Evolutionary conservation across 2,888 invertebrate species (phyloP), one percentile per base, ranked within the genome.

Genomic region (Polydrusus tereticollis): DNA sequence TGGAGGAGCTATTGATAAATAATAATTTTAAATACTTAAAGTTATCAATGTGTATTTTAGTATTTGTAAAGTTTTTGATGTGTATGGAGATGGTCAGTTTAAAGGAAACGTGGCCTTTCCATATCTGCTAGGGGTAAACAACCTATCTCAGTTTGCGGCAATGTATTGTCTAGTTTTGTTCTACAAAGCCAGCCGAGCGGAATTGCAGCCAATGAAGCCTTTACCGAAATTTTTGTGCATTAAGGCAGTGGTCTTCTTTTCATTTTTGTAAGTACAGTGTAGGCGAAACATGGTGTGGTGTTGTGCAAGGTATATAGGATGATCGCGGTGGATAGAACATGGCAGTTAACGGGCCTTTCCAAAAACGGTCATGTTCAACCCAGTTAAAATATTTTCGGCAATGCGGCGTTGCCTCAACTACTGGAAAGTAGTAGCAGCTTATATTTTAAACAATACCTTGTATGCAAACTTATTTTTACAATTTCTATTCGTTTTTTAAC

Each of bases 91-190:
- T 85, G 97, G 97, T 79, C 92, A 94, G 83, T 97, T 98, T 84
- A 91, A 91, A 78, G 93, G 91, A 1, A 90, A 92, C 80, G 91
- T 92, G 41, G 97, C 96, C 1, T 98, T 95, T 85, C 95, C 96
- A 0, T 98, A 98, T 82, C 91, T 98, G 82, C 90, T 96, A 74
- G 86, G 90, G 33, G 86, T 93, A 7, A 97, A 98, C 85, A 98
- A 98, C 87, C 85, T 97, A 62, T 97, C 98, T 12, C 98, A 98
- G 85, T 95, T 97, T 86, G 91, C 94, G 73, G 98, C 98, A 16
- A 97, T 98, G 97, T 98, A 98, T 81, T 97, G 97, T 82, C 87
- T 98, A 70, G 94, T 98, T 20, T 88, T 98, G 76, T 98, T 98
- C 86, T 98, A 98, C 83, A 91, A 90, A 85, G 97, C 97, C 3